A percentile compares a stretch with the other conserved stretches of the same genome.
These are phyloP conservation scores for Ahaetulla prasina DNA, from an alignment of 2,113 vertebrate genomes.

Conservation along the genomic window DNA sequence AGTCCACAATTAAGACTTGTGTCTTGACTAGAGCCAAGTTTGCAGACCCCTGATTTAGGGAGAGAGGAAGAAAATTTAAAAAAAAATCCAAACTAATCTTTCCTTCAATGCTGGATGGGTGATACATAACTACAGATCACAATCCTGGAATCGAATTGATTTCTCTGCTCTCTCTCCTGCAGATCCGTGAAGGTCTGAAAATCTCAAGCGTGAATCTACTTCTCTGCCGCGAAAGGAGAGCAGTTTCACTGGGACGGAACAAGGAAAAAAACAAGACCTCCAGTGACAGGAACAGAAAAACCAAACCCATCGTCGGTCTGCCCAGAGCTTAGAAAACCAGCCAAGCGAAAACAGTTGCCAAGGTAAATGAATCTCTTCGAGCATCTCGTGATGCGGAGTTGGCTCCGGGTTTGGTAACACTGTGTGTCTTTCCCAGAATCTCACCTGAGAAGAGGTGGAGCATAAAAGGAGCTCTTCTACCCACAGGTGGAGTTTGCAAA, in stretches of 20 bases:
- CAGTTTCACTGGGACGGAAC: not conserved
- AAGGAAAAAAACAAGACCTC: not conserved
- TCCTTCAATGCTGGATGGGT: too few species aligned
- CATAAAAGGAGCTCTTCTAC: not conserved
- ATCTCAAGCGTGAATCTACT: too few species aligned
- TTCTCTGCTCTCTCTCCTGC: not conserved
- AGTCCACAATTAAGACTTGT: too few species aligned
- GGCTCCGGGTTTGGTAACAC: not conserved
- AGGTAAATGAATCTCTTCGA: conserved; percentile 18
- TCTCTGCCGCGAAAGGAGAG: not conserved
- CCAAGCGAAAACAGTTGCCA: conserved; percentile 3
- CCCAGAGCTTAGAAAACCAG: conserved; percentile 9
- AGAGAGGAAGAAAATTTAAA: too few species aligned
- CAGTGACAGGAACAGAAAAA: not conserved
- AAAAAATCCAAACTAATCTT: too few species aligned
- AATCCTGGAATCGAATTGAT: not conserved
- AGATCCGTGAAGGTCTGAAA: not conserved
- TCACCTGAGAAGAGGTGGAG: not conserved
- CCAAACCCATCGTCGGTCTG: not conserved
- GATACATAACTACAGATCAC: not conserved
- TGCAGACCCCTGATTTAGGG: too few species aligned
- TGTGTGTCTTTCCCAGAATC: not conserved
- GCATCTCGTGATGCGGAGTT: not conserved
- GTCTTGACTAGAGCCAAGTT: too few species aligned
- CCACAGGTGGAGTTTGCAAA: not conserved